Base-by-base conservation (phyloP, 1,140 invertebrate genomes). In the Neodiprion pinetum region DNA sequence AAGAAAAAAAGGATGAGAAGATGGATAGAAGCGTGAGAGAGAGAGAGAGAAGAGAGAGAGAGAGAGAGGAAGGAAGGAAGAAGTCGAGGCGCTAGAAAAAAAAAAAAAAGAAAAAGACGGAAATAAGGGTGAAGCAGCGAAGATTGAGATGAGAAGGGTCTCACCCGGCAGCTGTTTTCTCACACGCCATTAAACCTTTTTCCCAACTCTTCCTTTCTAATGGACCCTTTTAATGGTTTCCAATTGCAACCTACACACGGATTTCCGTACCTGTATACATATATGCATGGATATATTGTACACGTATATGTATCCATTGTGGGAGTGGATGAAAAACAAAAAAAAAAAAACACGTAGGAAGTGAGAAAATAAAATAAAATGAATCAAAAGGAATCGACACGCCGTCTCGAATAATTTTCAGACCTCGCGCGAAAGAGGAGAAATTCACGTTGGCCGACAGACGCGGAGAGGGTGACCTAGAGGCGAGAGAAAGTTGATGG, bases 351-450 rank as follows among this genome's bases (percentile, higher is more conserved):
- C 72, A 66, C 71, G 67, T 48, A 23, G 28, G 74, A 68, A 65
- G 71, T 47, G 40, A 40, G 28, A 40, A 48, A 48, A 48, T 72
- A n/a, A 9, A 47, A 65, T 48, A 61, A 53, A 68, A 53, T 65
- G 71, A 61, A 75, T 49, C 72, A 68, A 72, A 9, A 71, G 28
- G 71, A 71, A 75, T 48, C 61, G 73, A n/a, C 69, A 28, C 69
- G 17, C 14, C n/a, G 7, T 8, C 12, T 48, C 9, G 8, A 28
- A 40, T 48, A 70, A 40, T 70, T 70, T 70, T 9, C 1, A 40
- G 28, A 5, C 69, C 12, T 70, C 17, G 69, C 69, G 17, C 17
- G 17, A 23, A 70, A 70, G 47, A 70, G 49, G 47, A 48, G 4
- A 70, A 70, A 48, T 70, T 48, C 14, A 28, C 14, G 11, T 21